Percentiles rank a stretch among this genome's conserved stretches.
Evolutionary conservation across 2,888 invertebrate species (phyloP).

Genomic region (Hirtodrosophila duncani): DNA sequence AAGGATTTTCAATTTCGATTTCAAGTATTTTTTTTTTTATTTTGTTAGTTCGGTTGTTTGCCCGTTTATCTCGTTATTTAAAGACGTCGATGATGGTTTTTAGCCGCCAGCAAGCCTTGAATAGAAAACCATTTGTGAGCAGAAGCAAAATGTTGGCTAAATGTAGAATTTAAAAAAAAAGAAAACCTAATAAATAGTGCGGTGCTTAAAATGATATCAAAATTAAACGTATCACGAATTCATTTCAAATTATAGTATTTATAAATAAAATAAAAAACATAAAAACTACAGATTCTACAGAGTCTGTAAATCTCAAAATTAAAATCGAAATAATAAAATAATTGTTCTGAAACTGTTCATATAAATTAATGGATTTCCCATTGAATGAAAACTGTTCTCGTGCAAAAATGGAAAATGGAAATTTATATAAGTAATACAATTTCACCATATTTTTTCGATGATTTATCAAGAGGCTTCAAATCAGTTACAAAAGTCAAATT

Average conservation of each 20-base stretch:
- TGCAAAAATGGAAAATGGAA: too few relatives aligned
- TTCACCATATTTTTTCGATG: too few relatives aligned
- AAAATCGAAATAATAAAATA: not conserved
- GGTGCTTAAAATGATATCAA: conserved; percentile 6
- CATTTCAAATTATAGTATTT: conserved; percentile 20
- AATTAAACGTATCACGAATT: conserved; percentile 35
- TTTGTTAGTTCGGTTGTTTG: conserved; percentile 25
- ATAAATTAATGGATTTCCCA: too few relatives aligned
- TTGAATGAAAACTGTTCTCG: too few relatives aligned
- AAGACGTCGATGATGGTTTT: conserved; percentile 12
- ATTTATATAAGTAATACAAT: too few relatives aligned
- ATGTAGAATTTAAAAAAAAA: too few relatives aligned
- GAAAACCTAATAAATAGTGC: too few relatives aligned
- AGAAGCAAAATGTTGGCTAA: too few relatives aligned
- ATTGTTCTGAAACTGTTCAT: not conserved
- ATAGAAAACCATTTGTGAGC: conserved; percentile 23
- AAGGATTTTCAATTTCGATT: conserved; percentile 21
- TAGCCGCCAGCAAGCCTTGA: conserved; percentile 34
- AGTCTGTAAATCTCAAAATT: not conserved
- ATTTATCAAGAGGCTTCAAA: too few relatives aligned
- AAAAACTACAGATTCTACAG: conserved; percentile 6
- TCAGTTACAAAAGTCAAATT: too few relatives aligned
- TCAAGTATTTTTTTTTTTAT: conserved; percentile 29
- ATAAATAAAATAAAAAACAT: conserved; percentile 11
- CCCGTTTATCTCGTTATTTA: conserved; percentile 4